Base-by-base conservation (phyloP, 2,797 vertebrate species). In the Acanthornis magna region DNA sequence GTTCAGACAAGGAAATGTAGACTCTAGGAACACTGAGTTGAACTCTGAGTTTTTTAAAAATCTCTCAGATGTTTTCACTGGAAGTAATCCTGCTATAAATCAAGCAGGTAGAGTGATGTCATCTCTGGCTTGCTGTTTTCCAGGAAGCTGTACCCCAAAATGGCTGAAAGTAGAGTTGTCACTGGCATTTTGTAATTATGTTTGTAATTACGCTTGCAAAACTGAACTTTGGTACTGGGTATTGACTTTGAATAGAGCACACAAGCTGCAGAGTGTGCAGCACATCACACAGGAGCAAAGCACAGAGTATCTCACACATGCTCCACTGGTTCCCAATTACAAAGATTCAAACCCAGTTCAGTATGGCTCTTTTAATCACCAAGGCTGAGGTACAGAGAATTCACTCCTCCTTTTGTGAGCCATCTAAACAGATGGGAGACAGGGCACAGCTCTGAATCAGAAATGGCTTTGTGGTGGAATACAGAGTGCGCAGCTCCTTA, bases 281-380 rank as follows among this genome's bases (percentile, higher is more conserved):
- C 63, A 42, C 26, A 13, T 40, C 74, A 47, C 17, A 43, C 11
- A 25, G 76, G 51, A 74, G 58, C 14, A 23, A 86, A 88, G 30
- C 34, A 57, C 0, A 21, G 45, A 77, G 43, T 81, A 66, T 85
- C 92, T 92, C 71, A 53, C 48, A 57, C 66, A 87, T 93, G 88
- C 67, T 92, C 36, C 86, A 71, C 77, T 90, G 91, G 26, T 34
- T 94, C 92, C 73, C 89, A 88, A 79, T 96, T 94, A 93, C 89
- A 92, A 91, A 88, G 58, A 19, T 87, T 67, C 81, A 79, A 66
- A 85, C 21, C 7, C 88, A 92, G 61, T 94, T 93, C 90, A 77
- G 22, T 58, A 17, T 54, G 50, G 38, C 77, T 90, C 51, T 88
- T 92, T 85, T 94, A 94, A 94, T 94, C 95, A 85, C 58, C 42